Conservation (phyloP, 2,797 vertebrate species). For the Borostomias antarcticus region DNA sequence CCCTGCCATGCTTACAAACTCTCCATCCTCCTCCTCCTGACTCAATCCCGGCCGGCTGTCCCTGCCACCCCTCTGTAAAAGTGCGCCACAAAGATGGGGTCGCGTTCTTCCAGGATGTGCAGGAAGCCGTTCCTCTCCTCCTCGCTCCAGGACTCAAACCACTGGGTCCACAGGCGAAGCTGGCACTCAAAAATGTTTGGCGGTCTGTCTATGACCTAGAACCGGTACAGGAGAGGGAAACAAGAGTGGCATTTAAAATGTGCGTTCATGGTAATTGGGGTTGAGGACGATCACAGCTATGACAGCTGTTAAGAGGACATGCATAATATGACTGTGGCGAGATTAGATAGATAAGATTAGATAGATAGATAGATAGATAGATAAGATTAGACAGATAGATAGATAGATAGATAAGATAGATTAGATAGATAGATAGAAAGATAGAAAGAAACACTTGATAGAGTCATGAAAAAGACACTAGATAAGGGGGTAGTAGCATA, state of each 20-base stretch:
- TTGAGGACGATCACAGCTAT: background rate
- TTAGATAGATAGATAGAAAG: no score
- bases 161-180: constrained; percentile 90
- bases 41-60: constrained; percentile 82
- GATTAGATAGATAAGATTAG: no score
- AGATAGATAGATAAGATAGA: no score
- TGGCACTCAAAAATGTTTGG: constrained; percentile 92
- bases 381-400: no score
- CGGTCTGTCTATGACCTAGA: constrained; percentile 77
- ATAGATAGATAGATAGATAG: no score
- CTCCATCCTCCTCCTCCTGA: background rate
- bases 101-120: constrained; percentile 79
- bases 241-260: background rate
- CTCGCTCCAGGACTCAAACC: constrained; percentile 90
- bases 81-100: constrained; percentile 80
- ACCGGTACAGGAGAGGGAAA: constrained; percentile 5
- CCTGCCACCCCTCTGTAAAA: constrained; percentile 84
- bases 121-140: constrained; percentile 87
- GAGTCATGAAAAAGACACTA: no score
- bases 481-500: no score
- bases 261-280: background rate
- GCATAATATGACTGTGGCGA: background rate
- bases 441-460: no score
- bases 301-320: background rate
- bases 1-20: no score